These are phyloP conservation scores for Rana temporaria DNA, from an alignment of 2,113 vertebrate species.

Conservation along the genomic window DNA sequence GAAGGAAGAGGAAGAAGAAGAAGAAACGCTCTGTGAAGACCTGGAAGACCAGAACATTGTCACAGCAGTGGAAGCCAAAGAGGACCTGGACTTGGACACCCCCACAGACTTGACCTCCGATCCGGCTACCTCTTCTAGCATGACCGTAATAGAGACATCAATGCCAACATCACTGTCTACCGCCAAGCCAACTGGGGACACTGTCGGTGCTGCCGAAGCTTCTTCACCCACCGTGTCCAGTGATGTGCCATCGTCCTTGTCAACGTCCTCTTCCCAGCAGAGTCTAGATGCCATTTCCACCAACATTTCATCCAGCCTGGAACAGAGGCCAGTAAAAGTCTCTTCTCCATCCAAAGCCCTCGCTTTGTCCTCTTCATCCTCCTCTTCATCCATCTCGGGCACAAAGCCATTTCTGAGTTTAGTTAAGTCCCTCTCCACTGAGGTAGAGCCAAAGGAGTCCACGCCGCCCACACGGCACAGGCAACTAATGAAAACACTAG, in stretches of 20 bases:
- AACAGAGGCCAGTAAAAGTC: slow-evolving; percentile 76
- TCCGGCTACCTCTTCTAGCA: slow-evolving; percentile 65
- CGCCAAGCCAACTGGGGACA: slow-evolving; percentile 65
- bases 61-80: slow-evolving; percentile 88
- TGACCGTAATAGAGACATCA: slow-evolving; percentile 68
- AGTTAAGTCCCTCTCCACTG: slow-evolving; percentile 91
- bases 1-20: slow-evolving; percentile 94
- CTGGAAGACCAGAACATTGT: slow-evolving; percentile 82
- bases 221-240: slow-evolving; percentile 67
- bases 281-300: slow-evolving; percentile 68
- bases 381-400: slow-evolving; percentile 71
- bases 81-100: slow-evolving; percentile 83
- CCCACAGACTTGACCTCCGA: slow-evolving; percentile 66
- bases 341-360: slow-evolving; percentile 85
- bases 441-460: slow-evolving; percentile 89
- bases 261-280: slow-evolving; percentile 69
- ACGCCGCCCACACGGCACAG: slow-evolving; percentile 79
- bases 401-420: slow-evolving; percentile 90
- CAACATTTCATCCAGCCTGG: slow-evolving; percentile 70
- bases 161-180: slow-evolving; percentile 58
- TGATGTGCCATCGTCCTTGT: slow-evolving; percentile 73
- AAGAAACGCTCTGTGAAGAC: slow-evolving; percentile 71
- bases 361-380: slow-evolving; percentile 70
- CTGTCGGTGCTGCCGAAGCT: slow-evolving; percentile 67
- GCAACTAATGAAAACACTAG: slow-evolving; percentile 95